phyloP scores from a whole-genome alignment of 2,888 invertebrate species.

The Glaucopsyche alexis region DNA sequence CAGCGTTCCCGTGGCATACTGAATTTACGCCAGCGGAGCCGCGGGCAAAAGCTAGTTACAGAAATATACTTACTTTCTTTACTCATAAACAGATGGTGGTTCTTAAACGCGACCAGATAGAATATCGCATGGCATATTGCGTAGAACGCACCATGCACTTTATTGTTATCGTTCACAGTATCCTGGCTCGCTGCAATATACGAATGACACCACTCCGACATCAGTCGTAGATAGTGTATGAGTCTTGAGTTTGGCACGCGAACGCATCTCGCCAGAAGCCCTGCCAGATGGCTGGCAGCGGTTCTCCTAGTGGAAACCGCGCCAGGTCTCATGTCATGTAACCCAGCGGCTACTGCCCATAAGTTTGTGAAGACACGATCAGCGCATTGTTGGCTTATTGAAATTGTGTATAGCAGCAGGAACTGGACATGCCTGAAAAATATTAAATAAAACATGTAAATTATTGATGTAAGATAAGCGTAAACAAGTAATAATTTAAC shows the following conservation, averaged over 20 bases:
- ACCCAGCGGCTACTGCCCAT: constrained; percentile 66
- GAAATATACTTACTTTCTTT: constrained; percentile 84
- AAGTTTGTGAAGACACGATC: constrained; percentile 61
- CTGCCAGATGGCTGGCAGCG: constrained; percentile 67
- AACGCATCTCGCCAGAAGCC: constrained; percentile 66
- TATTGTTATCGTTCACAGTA: constrained; percentile 57
- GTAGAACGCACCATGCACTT: constrained; percentile 93
- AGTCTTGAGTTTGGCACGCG: constrained; percentile 64
- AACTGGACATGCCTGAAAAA: constrained; percentile 72
- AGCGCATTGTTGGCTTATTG: constrained; percentile 70
- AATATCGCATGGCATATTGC: constrained; percentile 95
- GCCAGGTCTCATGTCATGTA: constrained; percentile 60
- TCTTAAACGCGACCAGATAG: constrained; percentile 94
- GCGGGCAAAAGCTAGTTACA: no score
- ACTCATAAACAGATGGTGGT: constrained; percentile 88
- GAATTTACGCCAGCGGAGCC: no score
- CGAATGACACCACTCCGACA: constrained; percentile 91
- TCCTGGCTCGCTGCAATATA: constrained; percentile 87
- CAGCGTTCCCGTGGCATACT: no score
- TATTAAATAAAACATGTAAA: constrained; percentile 26
- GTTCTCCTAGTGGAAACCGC: constrained; percentile 64
- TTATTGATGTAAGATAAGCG: constrained; percentile 7
- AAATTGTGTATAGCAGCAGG: constrained; percentile 71
- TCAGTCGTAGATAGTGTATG: constrained; percentile 70
- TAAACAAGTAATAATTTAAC: neutral